Evolutionary conservation across 2,113 vertebrate genomes (phyloP), one percentile per base, ranked within the genome.

Genomic region (Australoheros scitulus): DNA sequence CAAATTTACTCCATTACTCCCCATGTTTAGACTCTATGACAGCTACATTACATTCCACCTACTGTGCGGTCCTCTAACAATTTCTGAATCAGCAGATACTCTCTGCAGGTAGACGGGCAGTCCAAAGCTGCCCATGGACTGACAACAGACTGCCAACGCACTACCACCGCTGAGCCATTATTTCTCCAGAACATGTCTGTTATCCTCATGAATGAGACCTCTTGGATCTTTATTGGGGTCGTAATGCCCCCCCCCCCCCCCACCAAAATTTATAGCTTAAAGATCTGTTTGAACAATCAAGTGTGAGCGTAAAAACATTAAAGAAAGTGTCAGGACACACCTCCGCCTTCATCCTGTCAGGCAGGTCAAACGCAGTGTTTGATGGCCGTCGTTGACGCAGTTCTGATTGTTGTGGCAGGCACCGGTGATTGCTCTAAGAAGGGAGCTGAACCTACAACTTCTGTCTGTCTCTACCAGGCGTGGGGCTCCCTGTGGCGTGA

Each of bases 321-420:
- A 70, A 56, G 56, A 82, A 83, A 85, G 84, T 90, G 86, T 90
- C 79, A 77, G 41, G 18, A 80, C 60, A 84, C 76, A 65, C 87
- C 83, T 80, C 59, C 79, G 36, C 84, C 77, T 85, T 92, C 82
- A 81, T 79, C 64, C 78, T 29, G 57, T 75, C 76, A 56, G 34
- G 60, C 64, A 52, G 76, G 85, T 93, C 91, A 89, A 92, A 91
- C 77, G 61, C 55, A 24, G 32, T 70, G 90, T 83, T 84, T 92
- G 88, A 90, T 76, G 75, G 85, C 78, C 20, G 77, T 92, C 87
- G 90, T 93, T 91, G 92, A 92, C 89, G 77, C 57, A 76, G 81
- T 85, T 92, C 88, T 61, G 89, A 63, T 43, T 92, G 82, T 93
- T 92, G 90, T 91, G 84, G 88, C 86, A 89, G 80, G 86, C 81